Conservation (phyloP, 2,797 vertebrate genomes). For the Clarias pachynema region DNA sequence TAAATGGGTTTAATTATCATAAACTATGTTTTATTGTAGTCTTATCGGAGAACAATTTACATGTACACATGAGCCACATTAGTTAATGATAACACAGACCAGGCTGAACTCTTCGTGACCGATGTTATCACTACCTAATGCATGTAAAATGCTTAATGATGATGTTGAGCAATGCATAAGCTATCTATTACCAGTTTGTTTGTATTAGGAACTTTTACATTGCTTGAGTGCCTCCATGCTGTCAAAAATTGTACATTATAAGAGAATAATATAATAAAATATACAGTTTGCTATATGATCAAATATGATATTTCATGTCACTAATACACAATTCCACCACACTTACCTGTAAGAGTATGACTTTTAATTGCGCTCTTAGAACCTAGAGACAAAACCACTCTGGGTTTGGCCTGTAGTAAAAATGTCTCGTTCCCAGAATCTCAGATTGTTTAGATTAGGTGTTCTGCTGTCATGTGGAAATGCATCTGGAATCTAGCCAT, state of each 20-base stretch:
- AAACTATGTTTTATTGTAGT: not conserved
- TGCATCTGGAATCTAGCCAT: constrained; percentile 2
- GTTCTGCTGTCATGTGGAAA: not conserved
- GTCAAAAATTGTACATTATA: not conserved
- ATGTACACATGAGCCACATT: not conserved
- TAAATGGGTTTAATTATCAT: not conserved
- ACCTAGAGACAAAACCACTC: not conserved
- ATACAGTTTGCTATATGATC: not conserved
- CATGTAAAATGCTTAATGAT: constrained; percentile 8
- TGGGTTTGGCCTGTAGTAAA: not conserved
- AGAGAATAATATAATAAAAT: not conserved
- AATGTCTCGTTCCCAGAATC: not conserved
- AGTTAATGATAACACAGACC: constrained; percentile 10
- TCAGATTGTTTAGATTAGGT: constrained; percentile 3
- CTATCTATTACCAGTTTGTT: not conserved
- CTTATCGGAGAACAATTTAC: constrained; percentile 17
- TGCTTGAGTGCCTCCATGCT: not conserved
- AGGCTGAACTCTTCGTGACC: not conserved
- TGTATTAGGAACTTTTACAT: not conserved
- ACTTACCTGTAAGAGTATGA: not conserved
- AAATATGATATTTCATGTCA: not conserved
- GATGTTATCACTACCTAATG: constrained; percentile 6
- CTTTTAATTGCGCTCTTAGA: not conserved
- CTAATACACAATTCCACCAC: not conserved
- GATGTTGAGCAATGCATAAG: constrained; percentile 2